Base-by-base conservation (phyloP, 2,113 vertebrate species). In the Paracyprichromis sp. region DNA sequence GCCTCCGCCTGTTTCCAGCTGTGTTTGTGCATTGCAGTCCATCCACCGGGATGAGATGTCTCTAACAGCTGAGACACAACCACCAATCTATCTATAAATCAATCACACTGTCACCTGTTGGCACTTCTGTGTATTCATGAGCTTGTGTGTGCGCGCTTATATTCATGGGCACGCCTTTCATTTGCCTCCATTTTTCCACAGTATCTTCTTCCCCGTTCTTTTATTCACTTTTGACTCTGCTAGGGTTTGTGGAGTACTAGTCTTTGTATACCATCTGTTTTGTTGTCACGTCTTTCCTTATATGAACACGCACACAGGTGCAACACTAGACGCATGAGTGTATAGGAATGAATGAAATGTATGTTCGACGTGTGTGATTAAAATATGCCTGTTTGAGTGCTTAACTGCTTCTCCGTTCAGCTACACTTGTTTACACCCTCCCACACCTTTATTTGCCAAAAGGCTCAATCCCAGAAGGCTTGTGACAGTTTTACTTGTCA, bases 51-150 rank as follows among this genome's bases (percentile, higher is more conserved):
- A 93, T 78, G 85, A 95, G 92, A 88, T 87, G 90, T 84, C 90
- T 92, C 66, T 61, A 93, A 89, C 93, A 93, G 92, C 94, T 94
- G 94, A 89, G 95, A 94, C 94, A 93, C 86, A 93, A 85, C 90
- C 90, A 47, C 89, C 92, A 92, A 91, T 89, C 92, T 83, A 89
- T 90, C 86, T 86, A 90, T 94, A 89, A 93, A 93, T 95, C 94
- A 92, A 89, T 92, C 91, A 88, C 56, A 21, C 52, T 7, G 54
- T 94, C 89, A 90, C 93, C 93, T 88, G 87, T 87, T 87, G 84
- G 82, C 81, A 89, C 86, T 89, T 76, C 38, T 79, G 63, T 43
- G 40, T 83, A 13, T 80, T 17, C 9, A 17, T 83, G 53, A 19
- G 56, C 47, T 12, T 21, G 24, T 71, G 76, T 71, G 43, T 1